Evolutionary conservation across 2,797 vertebrate genomes (phyloP).

Genomic region (Podarcis lilfordi): DNA sequence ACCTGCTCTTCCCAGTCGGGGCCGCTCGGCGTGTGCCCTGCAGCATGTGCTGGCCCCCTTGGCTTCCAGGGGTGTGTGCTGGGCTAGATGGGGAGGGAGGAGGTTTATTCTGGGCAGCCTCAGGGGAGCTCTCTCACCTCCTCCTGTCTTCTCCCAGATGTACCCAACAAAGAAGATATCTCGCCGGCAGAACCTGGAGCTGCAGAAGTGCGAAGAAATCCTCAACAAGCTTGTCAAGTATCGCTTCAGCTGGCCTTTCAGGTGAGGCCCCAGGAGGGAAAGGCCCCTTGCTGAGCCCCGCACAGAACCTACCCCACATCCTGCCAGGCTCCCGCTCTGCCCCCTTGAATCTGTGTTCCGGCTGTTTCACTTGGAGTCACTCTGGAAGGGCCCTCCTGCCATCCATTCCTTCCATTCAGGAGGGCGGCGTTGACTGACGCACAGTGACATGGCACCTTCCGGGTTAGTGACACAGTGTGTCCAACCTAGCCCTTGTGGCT

Average conservation of each 20-base stretch:
- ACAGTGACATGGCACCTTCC: background rate
- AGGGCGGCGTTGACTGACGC: no score
- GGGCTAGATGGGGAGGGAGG: background rate
- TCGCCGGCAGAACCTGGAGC: conserved; percentile 84
- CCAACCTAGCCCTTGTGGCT: no score
- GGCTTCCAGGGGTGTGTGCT: background rate
- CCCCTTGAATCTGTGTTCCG: background rate
- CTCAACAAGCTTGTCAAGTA: conserved; percentile 92
- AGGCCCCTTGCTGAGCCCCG: no score
- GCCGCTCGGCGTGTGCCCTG: background rate
- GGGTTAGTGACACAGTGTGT: no score
- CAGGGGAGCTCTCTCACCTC: background rate
- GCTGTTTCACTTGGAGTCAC: background rate
- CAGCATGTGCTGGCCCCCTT: background rate
- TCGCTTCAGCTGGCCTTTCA: conserved; percentile 97
- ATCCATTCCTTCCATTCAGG: background rate
- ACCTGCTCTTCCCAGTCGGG: background rate
- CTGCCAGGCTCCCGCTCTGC: background rate
- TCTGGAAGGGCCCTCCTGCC: background rate
- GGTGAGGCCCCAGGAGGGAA: conserved; percentile 77
- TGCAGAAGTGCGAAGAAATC: conserved; percentile 95
- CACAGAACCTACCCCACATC: no score
- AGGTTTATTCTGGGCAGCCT: background rate
- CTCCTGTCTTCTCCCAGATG: conserved; percentile 79
- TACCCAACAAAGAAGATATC: conserved; percentile 83